phyloP scores from a whole-genome alignment of 2,113 vertebrate species.

The Plectropomus leopardus region DNA sequence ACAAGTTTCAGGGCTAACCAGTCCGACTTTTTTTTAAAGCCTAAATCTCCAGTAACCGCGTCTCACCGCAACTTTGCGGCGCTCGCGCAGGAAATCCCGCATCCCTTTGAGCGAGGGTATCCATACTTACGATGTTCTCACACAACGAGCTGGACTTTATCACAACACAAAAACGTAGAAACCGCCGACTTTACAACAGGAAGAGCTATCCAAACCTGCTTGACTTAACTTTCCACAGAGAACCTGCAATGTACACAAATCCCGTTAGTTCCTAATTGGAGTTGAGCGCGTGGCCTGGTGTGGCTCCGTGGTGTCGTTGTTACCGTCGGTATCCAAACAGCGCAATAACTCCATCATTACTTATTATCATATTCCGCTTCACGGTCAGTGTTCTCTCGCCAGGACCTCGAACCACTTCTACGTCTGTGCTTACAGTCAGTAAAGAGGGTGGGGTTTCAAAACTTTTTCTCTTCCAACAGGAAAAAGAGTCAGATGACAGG shows the following conservation, averaged over 20 bases:
- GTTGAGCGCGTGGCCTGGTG: slow-evolving; percentile 24
- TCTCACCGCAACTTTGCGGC: slow-evolving; percentile 37
- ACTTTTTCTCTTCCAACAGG: slow-evolving; percentile 80
- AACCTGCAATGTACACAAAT: slow-evolving; percentile 28
- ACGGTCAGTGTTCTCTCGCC: slow-evolving; percentile 44
- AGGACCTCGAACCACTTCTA: slow-evolving; percentile 73
- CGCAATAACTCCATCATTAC: slow-evolving; percentile 32
- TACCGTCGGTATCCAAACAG: slow-evolving; percentile 36
- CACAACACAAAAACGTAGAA: slow-evolving; percentile 3
- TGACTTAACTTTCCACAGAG: slow-evolving; percentile 42
- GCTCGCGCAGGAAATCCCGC: slow-evolving; percentile 52
- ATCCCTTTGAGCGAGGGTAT: slow-evolving; percentile 35
- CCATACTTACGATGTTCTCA: slow-evolving; percentile 44
- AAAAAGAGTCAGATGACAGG: slow-evolving; percentile 83
- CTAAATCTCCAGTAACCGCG: slow-evolving; percentile 43
- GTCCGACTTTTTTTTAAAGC: slow-evolving; percentile 25
- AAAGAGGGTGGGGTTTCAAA: slow-evolving; percentile 81
- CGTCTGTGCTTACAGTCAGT: slow-evolving; percentile 66
- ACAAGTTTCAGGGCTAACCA: slow-evolving; percentile 65
- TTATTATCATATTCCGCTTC: slow-evolving; percentile 32
- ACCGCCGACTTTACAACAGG: slow-evolving; percentile 67
- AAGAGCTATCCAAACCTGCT: slow-evolving; percentile 73
- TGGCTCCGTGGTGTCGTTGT: background rate
- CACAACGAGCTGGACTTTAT: background rate
- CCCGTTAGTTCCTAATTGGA: slow-evolving; percentile 38